Percentiles rank a stretch among this genome's conserved stretches.
Conservation (phyloP, 2,888 invertebrate species). For the Macropis europaea region DNA sequence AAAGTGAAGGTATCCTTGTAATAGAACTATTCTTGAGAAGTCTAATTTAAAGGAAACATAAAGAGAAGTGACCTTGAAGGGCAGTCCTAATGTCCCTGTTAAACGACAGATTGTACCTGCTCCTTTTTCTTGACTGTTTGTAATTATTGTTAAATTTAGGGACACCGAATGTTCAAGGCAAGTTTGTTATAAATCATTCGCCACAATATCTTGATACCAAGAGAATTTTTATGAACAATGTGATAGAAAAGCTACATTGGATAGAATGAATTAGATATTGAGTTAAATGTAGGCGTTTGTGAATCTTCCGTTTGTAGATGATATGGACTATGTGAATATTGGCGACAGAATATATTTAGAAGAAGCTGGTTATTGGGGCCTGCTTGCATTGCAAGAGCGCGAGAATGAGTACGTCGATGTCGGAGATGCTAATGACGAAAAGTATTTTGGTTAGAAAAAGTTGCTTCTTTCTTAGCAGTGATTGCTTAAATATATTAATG, state of each 20-base stretch:
- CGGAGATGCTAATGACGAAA: slow-evolving; percentile 69
- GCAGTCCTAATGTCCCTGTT: no score
- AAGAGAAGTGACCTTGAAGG: no score
- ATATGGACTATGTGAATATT: slow-evolving; percentile 70
- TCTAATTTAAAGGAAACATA: no score
- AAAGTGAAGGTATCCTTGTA: no score
- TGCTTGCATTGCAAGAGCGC: slow-evolving; percentile 74
- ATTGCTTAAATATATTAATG: no score
- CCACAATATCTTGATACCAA: not conserved
- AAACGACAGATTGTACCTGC: no score
- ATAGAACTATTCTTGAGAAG: no score
- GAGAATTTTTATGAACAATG: not conserved
- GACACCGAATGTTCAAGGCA: not conserved
- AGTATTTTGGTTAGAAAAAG: slow-evolving; percentile 73
- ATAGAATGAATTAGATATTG: not conserved
- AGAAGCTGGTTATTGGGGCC: slow-evolving; percentile 78
- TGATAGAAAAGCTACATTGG: not conserved
- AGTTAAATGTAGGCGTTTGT: slow-evolving; percentile 23
- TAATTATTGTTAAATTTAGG: not conserved
- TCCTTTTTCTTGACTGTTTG: no score
- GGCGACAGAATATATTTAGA: slow-evolving; percentile 77
- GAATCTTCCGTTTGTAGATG: slow-evolving; percentile 66
- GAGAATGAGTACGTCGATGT: slow-evolving; percentile 74
- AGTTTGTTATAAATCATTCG: not conserved
- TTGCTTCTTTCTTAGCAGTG: slow-evolving; percentile 16